Conservation (phyloP, 1,140 invertebrate genomes). For the Neodiprion pinetum region DNA sequence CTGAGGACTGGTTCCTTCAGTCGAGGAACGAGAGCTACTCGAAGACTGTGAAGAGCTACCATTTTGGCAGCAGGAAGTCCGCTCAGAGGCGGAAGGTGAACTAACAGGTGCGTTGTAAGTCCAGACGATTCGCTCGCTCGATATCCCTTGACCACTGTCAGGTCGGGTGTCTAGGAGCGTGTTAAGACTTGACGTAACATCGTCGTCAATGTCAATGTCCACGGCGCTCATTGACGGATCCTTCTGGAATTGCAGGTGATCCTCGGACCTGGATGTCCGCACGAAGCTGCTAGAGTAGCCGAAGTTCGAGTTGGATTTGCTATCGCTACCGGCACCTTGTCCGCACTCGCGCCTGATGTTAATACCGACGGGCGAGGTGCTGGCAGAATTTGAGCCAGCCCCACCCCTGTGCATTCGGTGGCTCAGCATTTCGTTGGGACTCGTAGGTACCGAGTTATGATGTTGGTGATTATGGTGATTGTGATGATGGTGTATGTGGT, state of each 20-base stretch:
- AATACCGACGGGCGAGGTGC: slow-evolving; percentile 62
- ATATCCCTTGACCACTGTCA: slow-evolving; percentile 66
- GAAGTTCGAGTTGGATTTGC: slow-evolving; percentile 43
- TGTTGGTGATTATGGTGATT: slow-evolving; percentile 61
- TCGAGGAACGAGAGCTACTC: slow-evolving; percentile 68
- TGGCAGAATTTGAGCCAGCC: slow-evolving; percentile 63
- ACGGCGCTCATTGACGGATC: slow-evolving; percentile 79
- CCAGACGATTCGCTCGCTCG: slow-evolving; percentile 80
- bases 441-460: slow-evolving; percentile 82
- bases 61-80: slow-evolving; percentile 60
- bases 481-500: slow-evolving; percentile 50
- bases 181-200: slow-evolving; percentile 90
- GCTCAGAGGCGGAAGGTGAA: slow-evolving; percentile 56
- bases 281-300: slow-evolving; percentile 65
- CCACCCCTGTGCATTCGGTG: slow-evolving; percentile 53
- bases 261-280: slow-evolving; percentile 83
- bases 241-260: slow-evolving; percentile 82
- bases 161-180: slow-evolving; percentile 85
- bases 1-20: slow-evolving; percentile 70
- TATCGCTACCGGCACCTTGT: slow-evolving; percentile 35
- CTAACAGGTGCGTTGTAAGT: slow-evolving; percentile 86
- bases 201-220: slow-evolving; percentile 91
- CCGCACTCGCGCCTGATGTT: slow-evolving; percentile 61
- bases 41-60: slow-evolving; percentile 64
- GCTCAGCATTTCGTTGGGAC: slow-evolving; percentile 72